A percentile compares a stretch with the other conserved stretches of the same genome.
Evolutionary conservation across 2,888 invertebrate genomes (phyloP).

Genomic region (Tanypteryx hageni): DNA sequence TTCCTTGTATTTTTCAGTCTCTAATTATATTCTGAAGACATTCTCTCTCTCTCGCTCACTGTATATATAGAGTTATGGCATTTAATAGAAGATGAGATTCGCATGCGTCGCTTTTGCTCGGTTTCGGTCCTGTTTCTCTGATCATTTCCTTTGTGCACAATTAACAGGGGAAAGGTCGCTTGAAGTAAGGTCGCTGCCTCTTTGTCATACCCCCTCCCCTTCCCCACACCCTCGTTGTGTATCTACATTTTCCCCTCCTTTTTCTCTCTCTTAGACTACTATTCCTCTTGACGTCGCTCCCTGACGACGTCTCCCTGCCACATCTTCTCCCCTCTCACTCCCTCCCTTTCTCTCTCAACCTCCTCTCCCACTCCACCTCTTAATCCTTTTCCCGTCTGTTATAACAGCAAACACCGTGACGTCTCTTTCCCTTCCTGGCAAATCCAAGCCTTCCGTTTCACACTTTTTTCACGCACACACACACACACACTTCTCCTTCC

Average conservation of each 20-base stretch:
- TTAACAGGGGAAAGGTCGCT: not conserved
- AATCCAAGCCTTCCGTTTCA: constrained; percentile 32
- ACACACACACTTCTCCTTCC: constrained; percentile 6
- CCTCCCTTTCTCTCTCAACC: not conserved
- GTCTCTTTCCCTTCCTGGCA: constrained; percentile 27
- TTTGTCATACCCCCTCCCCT: too few species aligned
- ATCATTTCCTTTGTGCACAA: not conserved
- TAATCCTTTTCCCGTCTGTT: constrained; percentile 35
- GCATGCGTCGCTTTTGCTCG: too few species aligned
- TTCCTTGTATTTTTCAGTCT: too few species aligned
- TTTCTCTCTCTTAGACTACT: too few species aligned
- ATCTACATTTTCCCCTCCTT: too few species aligned
- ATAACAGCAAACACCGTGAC: constrained; percentile 35
- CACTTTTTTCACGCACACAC: constrained; percentile 18
- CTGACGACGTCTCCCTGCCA: not conserved
- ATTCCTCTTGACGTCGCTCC: not conserved
- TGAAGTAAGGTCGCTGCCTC: not conserved
- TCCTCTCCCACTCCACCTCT: not conserved
- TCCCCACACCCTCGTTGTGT: too few species aligned
- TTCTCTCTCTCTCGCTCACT: too few species aligned
- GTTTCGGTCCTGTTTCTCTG: not conserved
- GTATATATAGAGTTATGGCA: too few species aligned
- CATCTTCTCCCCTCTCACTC: not conserved
- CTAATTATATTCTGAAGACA: too few species aligned
- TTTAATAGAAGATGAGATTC: too few species aligned